These are phyloP conservation scores for Montipora foliosa DNA, from an alignment of 64 coral and sea anemone genomes.

Conservation along the genomic window DNA sequence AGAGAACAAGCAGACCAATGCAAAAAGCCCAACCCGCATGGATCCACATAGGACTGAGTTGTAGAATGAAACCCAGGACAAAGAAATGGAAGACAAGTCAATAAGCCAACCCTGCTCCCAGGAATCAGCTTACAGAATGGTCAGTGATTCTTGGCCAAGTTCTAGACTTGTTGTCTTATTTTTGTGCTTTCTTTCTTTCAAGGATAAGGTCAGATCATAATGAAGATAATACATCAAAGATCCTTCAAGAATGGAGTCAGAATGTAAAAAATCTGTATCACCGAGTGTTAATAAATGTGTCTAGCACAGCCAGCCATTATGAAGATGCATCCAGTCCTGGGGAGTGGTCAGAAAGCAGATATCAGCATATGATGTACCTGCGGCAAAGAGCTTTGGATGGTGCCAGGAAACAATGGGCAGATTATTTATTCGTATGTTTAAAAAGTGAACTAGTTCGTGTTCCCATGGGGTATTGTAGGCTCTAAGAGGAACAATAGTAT, in stretches of 20 bases:
- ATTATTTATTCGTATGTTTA: conserved; percentile 94
- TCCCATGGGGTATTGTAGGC: no score
- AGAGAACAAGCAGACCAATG: no score
- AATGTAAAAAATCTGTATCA: conserved; percentile 90
- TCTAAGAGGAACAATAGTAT: no score
- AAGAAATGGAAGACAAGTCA: no score
- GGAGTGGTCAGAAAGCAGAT: conserved; percentile 84
- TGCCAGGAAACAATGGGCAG: conserved; percentile 92
- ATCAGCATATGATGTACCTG: conserved; percentile 63
- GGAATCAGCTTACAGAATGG: no score
- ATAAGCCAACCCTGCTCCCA: no score
- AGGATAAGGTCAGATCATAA: conserved; percentile 98
- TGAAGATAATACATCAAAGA: conserved; percentile 82
- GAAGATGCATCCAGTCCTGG: conserved; percentile 45
- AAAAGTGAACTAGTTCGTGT: neutral
- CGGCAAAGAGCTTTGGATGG: conserved; percentile 91
- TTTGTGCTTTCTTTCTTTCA: neutral
- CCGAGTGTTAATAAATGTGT: conserved; percentile 81
- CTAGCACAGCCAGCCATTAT: conserved; percentile 69
- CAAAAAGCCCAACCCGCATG: no score
- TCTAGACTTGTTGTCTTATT: neutral
- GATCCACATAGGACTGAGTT: no score
- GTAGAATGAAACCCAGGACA: no score
- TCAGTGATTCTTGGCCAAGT: no score
- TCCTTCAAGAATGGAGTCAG: conserved; percentile 79